Base-by-base conservation (phyloP, 1,140 invertebrate species). In the Gerris buenoi region DNA sequence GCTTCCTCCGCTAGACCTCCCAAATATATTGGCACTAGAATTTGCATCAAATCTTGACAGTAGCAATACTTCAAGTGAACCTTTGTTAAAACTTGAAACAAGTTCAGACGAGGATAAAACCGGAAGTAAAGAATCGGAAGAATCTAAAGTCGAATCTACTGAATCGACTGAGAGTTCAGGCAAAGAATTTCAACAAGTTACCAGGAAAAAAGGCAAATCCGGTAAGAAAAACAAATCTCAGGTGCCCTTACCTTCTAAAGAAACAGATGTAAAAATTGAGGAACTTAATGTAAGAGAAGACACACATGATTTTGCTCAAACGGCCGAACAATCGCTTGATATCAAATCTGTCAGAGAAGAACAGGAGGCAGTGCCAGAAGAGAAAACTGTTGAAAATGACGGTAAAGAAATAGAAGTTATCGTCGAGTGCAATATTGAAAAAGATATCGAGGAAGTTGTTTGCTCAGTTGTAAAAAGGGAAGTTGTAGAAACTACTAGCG, bases 391-490 rank as follows among this genome's bases (percentile, higher is more conserved):
- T 64, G 33, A 0, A 23, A 22, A 1, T 29, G 64, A 65, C 28
- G 28, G 29, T 22, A 67, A 27, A 28, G 66, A 67, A 62, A 29
- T 62, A 27, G 58, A 60, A 25, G 22, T 27, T 60, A 56, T 28
- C 22, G 61, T 25, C 22, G 26, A 59, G 18, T 14, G 27, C 25
- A 2, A 61, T 56, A 46, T 22, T 22, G 22, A 2, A 23, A 57
- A 57, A 59, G 58, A 22, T 46, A 18, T 63, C 62, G 26, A 27
- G 18, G 18, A n/a, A n/a, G n/a, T n/a, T n/a, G n/a, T n/a, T n/a
- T n/a, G n/a, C n/a, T n/a, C n/a, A n/a, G n/a, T n/a, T n/a, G n/a
- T n/a, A n/a, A n/a, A n/a, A n/a, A n/a, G n/a, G n/a, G n/a, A n/a
- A n/a, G n/a, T n/a, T n/a, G n/a, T n/a, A n/a, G n/a, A n/a, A n/a